Evolutionary conservation across 2,113 vertebrate genomes (phyloP).

Genomic region (Grammomys dolichurus): DNA sequence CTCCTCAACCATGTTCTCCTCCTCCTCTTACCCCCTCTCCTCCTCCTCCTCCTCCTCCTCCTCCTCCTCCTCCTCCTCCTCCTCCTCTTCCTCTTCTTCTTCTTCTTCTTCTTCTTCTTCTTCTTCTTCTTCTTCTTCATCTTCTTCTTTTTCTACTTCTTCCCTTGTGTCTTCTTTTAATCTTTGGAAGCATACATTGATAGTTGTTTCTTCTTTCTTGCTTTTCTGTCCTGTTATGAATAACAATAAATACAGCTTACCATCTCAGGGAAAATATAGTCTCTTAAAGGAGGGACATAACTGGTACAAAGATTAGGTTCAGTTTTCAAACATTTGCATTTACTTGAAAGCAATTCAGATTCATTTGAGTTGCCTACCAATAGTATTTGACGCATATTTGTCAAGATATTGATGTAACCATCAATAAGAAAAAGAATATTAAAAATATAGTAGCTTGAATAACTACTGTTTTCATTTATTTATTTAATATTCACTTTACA

Average conservation of each 20-base stretch:
- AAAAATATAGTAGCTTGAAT: background rate
- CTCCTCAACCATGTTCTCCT: too few relatives aligned
- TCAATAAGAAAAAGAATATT: background rate
- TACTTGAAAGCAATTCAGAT: background rate
- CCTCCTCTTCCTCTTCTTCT: too few relatives aligned
- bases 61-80: too few relatives aligned
- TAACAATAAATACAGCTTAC: constrained; percentile 6
- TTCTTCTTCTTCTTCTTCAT: too few relatives aligned
- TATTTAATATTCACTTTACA: too few relatives aligned
- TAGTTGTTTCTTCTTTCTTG: constrained; percentile 1
- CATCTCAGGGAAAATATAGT: constrained; percentile 10
- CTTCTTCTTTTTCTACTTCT: too few relatives aligned
- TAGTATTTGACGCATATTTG: constrained; percentile 10
- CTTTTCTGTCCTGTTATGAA: background rate
- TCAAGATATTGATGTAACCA: constrained; percentile 14
- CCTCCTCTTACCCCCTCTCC: too few relatives aligned
- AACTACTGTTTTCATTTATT: too few relatives aligned
- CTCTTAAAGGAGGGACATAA: constrained; percentile 3
- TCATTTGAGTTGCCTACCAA: constrained; percentile 31
- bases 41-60: too few relatives aligned
- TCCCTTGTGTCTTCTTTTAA: background rate
- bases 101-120: accelerated
- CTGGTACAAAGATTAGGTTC: background rate
- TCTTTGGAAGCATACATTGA: constrained; percentile 3
- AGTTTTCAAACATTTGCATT: constrained; percentile 4